phyloP scores from a whole-genome alignment of 2,888 invertebrate genomes.

The Acanthoscelides obtectus region DNA sequence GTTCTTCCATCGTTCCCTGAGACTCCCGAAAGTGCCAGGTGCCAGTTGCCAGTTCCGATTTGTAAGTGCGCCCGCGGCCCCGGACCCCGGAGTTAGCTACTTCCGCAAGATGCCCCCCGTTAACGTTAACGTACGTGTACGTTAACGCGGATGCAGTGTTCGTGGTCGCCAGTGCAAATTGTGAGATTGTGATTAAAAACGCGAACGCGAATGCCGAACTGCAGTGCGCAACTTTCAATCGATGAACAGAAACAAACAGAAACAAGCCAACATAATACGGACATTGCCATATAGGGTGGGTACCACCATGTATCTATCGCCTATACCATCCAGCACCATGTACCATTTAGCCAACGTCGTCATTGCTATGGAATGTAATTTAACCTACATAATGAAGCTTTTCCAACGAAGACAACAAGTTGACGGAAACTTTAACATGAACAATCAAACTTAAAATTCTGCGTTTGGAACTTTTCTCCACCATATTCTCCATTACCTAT shows the following conservation, averaged over 20 bases:
- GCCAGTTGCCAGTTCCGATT: not conserved
- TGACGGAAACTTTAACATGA: too few species aligned
- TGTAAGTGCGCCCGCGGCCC: not conserved
- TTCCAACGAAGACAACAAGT: too few species aligned
- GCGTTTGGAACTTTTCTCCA: too few species aligned
- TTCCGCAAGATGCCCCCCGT: not conserved
- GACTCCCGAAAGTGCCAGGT: not conserved
- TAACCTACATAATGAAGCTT: too few species aligned
- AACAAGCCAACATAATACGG: slow-evolving; percentile 4
- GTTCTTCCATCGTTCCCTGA: not conserved
- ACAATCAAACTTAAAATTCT: too few species aligned
- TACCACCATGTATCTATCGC: not conserved
- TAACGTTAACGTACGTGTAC: not conserved
- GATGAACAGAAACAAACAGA: slow-evolving; percentile 31
- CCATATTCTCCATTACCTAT: too few species aligned
- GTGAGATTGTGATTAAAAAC: not conserved
- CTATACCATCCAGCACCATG: not conserved
- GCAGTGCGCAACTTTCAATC: slow-evolving; percentile 38
- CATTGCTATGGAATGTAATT: too few species aligned
- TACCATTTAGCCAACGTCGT: too few species aligned
- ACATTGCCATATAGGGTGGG: slow-evolving; percentile 8
- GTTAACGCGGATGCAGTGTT: not conserved
- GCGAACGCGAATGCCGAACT: not conserved
- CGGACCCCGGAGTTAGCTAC: not conserved
- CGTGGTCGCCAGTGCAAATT: not conserved